A percentile compares a stretch with the other conserved stretches of the same genome.
These are phyloP conservation scores for Vesta saturnalis DNA, from an alignment of 2,888 invertebrate species.

Conservation along the genomic window DNA sequence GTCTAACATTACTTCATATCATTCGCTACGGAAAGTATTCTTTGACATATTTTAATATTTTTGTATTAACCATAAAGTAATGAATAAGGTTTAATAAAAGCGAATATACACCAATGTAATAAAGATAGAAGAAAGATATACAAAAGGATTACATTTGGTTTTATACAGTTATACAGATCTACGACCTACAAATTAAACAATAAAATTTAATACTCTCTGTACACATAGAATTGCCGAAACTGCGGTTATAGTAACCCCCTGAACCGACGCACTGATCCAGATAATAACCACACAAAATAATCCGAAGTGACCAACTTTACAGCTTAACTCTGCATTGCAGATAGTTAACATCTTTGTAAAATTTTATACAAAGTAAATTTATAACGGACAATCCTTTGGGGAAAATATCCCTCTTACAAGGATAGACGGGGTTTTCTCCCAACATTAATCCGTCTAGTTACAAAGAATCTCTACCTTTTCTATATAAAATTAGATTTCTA, in stretches of 20 bases:
- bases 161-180: constrained; percentile 46
- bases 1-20: constrained; percentile 30
- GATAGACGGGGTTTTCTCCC: neutral
- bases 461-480: neutral
- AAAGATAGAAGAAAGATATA: constrained; percentile 32
- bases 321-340: constrained; percentile 41
- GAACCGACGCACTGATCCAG: constrained; percentile 51
- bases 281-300: constrained; percentile 49
- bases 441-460: neutral
- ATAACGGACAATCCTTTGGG: constrained; percentile 2
- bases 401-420: neutral
- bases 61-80: neutral
- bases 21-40: constrained; percentile 27
- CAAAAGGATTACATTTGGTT: constrained; percentile 47
- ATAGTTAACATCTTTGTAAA: constrained; percentile 34
- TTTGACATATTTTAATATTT: constrained; percentile 18
- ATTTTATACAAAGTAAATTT: constrained; percentile 41
- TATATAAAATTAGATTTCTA: neutral
- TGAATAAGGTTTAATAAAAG: neutral
- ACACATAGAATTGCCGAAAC: constrained; percentile 52
- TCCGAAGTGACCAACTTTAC: constrained; percentile 45
- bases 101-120: neutral
- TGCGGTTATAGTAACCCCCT: constrained; percentile 51
- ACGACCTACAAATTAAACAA: constrained; percentile 54
- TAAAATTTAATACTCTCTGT: constrained; percentile 56